Conservation (phyloP, 2,113 vertebrate genomes). For the Rallus limicola region DNA sequence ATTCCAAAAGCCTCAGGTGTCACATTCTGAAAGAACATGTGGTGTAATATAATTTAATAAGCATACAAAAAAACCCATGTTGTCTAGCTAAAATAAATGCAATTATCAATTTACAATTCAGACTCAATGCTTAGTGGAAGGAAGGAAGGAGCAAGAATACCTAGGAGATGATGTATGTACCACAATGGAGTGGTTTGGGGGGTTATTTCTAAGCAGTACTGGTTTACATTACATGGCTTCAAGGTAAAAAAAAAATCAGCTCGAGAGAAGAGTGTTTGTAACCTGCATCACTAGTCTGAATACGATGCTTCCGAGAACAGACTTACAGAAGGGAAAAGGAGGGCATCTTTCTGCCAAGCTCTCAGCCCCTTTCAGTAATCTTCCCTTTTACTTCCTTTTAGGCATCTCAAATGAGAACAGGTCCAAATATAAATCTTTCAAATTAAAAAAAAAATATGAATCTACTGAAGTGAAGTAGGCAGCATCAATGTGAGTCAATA, state of each 20-base stretch:
- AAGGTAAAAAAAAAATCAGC: neutral
- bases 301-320: neutral
- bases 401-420: neutral
- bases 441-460: neutral
- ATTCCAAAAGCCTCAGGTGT: neutral
- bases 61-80: neutral
- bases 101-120: conserved; percentile 5
- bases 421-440: neutral
- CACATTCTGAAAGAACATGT: neutral
- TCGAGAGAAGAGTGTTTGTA: neutral
- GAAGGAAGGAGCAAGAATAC: neutral
- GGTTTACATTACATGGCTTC: neutral
- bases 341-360: neutral
- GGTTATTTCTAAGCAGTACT: neutral
- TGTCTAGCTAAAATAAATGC: neutral
- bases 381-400: neutral
- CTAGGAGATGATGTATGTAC: neutral
- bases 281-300: neutral
- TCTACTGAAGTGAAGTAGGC: neutral
- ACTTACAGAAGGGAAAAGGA: neutral
- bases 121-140: neutral
- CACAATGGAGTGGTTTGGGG: neutral
- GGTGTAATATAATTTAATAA: neutral
- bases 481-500: neutral
- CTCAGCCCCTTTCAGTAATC: neutral